Percentiles rank a stretch among this genome's conserved stretches.
These are phyloP conservation scores for Tetanocera ferruginea DNA, from an alignment of 2,888 invertebrate species.

Conservation along the genomic window DNA sequence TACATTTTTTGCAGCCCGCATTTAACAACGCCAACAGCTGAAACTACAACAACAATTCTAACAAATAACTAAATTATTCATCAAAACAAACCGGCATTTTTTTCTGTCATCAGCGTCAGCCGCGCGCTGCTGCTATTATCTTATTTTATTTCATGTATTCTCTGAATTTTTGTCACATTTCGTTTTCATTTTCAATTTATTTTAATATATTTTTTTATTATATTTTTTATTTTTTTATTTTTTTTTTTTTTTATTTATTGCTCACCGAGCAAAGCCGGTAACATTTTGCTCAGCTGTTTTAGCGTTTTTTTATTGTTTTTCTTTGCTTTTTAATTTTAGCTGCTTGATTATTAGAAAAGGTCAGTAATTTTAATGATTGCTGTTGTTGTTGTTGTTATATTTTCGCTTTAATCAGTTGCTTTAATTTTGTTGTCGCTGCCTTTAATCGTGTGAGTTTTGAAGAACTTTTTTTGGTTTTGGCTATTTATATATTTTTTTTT, in stretches of 20 bases:
- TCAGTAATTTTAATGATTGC: slow-evolving; percentile 6
- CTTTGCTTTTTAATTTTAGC: not conserved
- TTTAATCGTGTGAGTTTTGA: not conserved
- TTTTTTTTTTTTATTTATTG: not conserved
- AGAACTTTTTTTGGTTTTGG: not conserved
- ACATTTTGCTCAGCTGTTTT: not conserved
- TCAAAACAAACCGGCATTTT: slow-evolving; percentile 25
- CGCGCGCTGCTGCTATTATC: not conserved
- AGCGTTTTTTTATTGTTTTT: not conserved
- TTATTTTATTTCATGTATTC: too few relatives aligned
- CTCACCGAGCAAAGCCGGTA: not conserved
- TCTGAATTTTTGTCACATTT: not conserved
- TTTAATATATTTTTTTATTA: not conserved
- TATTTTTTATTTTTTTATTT: not conserved
- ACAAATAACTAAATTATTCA: slow-evolving; percentile 14
- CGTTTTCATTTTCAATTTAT: not conserved
- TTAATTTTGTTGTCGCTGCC: not conserved
- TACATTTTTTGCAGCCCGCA: not conserved
- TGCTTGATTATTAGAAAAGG: slow-evolving; percentile 25
- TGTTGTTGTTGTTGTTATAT: slow-evolving; percentile 9
- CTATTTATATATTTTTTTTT: not conserved
- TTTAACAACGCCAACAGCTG: slow-evolving; percentile 30
- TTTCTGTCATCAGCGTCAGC: not conserved
- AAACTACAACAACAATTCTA: slow-evolving; percentile 49
- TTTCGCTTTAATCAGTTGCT: not conserved